phyloP scores from a whole-genome alignment of 2,797 vertebrate species.

The Aplochiton taeniatus region DNA sequence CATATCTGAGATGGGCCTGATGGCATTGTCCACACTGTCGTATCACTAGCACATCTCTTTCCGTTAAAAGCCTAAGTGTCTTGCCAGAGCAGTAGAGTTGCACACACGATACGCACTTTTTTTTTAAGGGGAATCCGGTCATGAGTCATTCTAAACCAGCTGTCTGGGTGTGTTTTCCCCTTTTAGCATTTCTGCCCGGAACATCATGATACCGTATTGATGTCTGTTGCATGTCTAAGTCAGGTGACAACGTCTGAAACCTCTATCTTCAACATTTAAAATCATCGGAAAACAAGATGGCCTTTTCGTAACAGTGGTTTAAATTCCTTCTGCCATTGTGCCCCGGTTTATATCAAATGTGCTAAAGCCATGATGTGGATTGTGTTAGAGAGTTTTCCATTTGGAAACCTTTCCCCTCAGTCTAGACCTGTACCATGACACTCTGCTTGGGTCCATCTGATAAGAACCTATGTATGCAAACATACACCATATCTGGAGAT shows the following conservation, averaged over 20 bases:
- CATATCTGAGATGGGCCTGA: slow-evolving; percentile 23
- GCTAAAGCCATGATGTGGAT: neutral
- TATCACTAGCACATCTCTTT: slow-evolving; percentile 40
- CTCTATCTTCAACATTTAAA: too few relatives aligned
- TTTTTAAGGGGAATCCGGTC: slow-evolving; percentile 21
- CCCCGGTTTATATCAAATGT: too few relatives aligned
- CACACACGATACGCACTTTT: slow-evolving; percentile 16
- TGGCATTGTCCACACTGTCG: slow-evolving; percentile 18
- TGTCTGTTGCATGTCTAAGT: slow-evolving; percentile 14
- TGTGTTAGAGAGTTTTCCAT: neutral
- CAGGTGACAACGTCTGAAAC: too few relatives aligned
- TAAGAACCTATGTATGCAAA: slow-evolving; percentile 30
- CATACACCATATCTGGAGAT: slow-evolving; percentile 19
- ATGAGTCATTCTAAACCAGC: slow-evolving; percentile 14
- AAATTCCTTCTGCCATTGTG: too few relatives aligned
- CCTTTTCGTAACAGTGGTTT: too few relatives aligned
- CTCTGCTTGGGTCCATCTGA: slow-evolving; percentile 25
- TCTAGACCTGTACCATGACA: neutral
- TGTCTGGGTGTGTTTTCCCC: slow-evolving; percentile 23
- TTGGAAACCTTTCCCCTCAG: too few relatives aligned
- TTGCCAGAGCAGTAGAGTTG: neutral
- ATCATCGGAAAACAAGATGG: too few relatives aligned
- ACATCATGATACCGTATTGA: slow-evolving; percentile 11
- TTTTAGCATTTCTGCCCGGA: neutral
- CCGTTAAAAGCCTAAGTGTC: slow-evolving; percentile 30